phyloP scores from a whole-genome alignment of 2,113 vertebrate species.

The Dissostichus mawsoni region DNA sequence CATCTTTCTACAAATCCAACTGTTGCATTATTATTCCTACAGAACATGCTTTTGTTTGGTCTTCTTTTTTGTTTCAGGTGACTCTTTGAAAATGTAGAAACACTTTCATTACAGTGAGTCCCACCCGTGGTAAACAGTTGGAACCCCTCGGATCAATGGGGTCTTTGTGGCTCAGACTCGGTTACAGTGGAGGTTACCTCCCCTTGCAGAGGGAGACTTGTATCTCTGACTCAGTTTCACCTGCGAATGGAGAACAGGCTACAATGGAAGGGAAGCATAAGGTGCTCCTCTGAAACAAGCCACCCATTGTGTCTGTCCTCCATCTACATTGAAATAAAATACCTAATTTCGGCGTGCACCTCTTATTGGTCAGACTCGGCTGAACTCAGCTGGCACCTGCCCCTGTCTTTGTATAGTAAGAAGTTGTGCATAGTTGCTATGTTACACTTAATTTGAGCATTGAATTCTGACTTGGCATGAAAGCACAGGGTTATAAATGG shows the following conservation, averaged over 20 bases:
- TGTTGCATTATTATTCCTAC: background rate
- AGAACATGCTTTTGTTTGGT: background rate
- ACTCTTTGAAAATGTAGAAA: background rate
- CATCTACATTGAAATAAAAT: conserved; percentile 65
- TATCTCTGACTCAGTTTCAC: conserved; percentile 75
- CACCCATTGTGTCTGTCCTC: conserved; percentile 67
- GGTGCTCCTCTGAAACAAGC: conserved; percentile 69
- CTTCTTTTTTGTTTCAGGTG: background rate
- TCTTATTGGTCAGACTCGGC: conserved; percentile 41
- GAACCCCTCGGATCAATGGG: conserved; percentile 48
- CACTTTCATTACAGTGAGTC: background rate
- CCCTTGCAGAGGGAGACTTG: conserved; percentile 48
- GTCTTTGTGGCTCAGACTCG: conserved; percentile 60
- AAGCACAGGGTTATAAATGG: background rate
- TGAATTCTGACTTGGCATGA: background rate
- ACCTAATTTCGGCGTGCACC: conserved; percentile 32
- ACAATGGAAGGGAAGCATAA: conserved; percentile 48
- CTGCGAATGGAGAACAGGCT: conserved; percentile 37
- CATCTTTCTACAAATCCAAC: background rate
- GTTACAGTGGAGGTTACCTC: conserved; percentile 34
- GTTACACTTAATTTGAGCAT: conserved; percentile 11
- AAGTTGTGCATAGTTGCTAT: background rate
- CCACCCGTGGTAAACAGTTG: conserved; percentile 16
- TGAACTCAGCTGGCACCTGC: conserved; percentile 19
- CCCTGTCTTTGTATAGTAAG: conserved; percentile 9